Base-by-base conservation (phyloP, 2,888 invertebrate species). In the Andrena fulva region DNA sequence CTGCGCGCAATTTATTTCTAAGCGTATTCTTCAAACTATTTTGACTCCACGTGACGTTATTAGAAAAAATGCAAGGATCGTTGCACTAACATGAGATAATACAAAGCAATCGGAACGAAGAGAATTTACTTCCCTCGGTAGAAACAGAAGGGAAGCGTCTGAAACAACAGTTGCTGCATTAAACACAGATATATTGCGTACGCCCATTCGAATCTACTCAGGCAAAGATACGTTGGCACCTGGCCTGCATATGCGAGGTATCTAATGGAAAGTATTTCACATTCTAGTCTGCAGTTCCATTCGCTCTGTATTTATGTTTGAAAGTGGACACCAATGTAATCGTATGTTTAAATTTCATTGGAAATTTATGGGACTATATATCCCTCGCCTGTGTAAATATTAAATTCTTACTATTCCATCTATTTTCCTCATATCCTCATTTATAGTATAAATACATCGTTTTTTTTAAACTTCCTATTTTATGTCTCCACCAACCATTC, bases 221-320 rank as follows among this genome's bases (percentile, higher is more conserved):
- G 42, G 31, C 20, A 70, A 60, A 60, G 52, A 70, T 60, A 52
- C 10, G 70, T 78, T 79, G 70, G 64, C 79, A 78, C n/a, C 64
- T 64, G 20, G 35, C 79, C 64, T 79, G 79, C 79, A 78, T 79
- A 70, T 42, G 29, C 59, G 42, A 52, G 2, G 48, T 48, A 52
- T 79, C 20, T 60, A 52, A 79, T 66, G 60, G 69, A 70, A 79
- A 69, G 59, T 35, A 60, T 60, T 62, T 59, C 52, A 62, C 42
- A 48, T 73, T 50, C 27, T 64, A 50, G 42, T n/a, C 20, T 52
- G 7, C 24, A 16, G 16, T 5, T 42, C 1, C 42, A 12, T 24
- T 42, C 16, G 10, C 24, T 48, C 48, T 3, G 12, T n/a, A 42
- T 48, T 63, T 63, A 50, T 27, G 31, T 16, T 27, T 42, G 7